Evolutionary conservation across 2,113 vertebrate species (phyloP).

Genomic region (Rhinopomastus cyanomelas): DNA sequence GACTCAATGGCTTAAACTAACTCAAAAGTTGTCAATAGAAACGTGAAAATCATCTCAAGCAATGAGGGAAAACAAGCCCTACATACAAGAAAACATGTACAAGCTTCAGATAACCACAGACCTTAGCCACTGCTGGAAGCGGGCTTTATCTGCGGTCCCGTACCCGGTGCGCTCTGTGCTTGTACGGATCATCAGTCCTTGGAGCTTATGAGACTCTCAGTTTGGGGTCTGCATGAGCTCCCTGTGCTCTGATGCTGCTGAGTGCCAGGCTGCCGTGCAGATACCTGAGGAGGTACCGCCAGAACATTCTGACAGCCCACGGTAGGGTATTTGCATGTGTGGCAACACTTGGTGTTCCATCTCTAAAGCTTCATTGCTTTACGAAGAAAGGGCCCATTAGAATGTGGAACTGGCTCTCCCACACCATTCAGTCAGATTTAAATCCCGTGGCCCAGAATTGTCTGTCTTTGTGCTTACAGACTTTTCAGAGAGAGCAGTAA

Average conservation of each 20-base stretch:
- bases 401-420: background rate
- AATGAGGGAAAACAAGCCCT: background rate
- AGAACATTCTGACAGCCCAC: constrained; percentile 11
- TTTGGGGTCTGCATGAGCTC: background rate
- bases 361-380: background rate
- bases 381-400: background rate
- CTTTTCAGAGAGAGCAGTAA: background rate
- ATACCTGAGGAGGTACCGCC: background rate
- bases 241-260: background rate
- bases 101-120: background rate
- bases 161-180: background rate
- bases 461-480: background rate
- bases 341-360: background rate
- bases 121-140: background rate
- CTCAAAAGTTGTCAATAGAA: background rate
- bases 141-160: background rate
- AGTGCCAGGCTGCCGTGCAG: background rate
- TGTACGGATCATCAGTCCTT: background rate
- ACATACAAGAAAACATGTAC: background rate
- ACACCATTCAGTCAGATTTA: background rate
- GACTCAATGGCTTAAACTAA: background rate
- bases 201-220: background rate
- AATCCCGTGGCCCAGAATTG: background rate
- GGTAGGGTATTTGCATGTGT: background rate
- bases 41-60: background rate